Evolutionary conservation across 2,113 vertebrate genomes (phyloP), one percentile per base, ranked within the genome.

Genomic region (Glaucomys volans): DNA sequence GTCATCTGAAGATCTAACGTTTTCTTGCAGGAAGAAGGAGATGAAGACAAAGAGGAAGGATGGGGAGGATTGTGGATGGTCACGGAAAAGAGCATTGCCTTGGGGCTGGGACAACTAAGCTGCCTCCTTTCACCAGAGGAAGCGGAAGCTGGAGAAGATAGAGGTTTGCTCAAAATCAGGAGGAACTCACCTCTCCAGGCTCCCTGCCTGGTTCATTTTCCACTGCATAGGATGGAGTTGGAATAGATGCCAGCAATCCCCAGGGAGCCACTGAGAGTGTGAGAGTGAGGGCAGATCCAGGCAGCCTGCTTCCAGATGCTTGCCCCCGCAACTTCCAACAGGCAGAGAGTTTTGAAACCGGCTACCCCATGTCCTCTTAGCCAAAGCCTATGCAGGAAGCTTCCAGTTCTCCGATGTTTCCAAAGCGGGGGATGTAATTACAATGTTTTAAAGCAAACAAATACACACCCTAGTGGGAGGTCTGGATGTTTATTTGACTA

Each of bases 401-500:
- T 84, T 93, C 83, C 13, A 0, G 89, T 89, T 92, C 59, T 95
- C 94, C 74, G 52, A 94, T 96, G 79, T 91, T 88, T 95, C 93
- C 84, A 86, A 90, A 96, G 89, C 22, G 0, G 86, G 37, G 79
- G 64, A 82, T 97, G 71, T 93, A 96, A 96, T 97, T 94, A 97
- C 66, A 90, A 71, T 64, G 66, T 95, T 96, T 96, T 90, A 92
- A 93, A 95, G 93, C 97, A 97, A 98, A 98, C 89, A 96, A 89
- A 96, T 50, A 79, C 85, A 92, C 82, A 91, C 67, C 52, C 28
- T 0, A 94, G 91, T 96, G 90, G 94, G 97, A 97, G 91, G 93
- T 50, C 37, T 95, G 87, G 83, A n/a, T 87, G 69, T 96, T 97
- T 96, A 92, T 95, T 96, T 93, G 86, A 88, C 91, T 96, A 94